phyloP scores from a whole-genome alignment of 2,888 invertebrate genomes.

The Eilema sororculum region DNA sequence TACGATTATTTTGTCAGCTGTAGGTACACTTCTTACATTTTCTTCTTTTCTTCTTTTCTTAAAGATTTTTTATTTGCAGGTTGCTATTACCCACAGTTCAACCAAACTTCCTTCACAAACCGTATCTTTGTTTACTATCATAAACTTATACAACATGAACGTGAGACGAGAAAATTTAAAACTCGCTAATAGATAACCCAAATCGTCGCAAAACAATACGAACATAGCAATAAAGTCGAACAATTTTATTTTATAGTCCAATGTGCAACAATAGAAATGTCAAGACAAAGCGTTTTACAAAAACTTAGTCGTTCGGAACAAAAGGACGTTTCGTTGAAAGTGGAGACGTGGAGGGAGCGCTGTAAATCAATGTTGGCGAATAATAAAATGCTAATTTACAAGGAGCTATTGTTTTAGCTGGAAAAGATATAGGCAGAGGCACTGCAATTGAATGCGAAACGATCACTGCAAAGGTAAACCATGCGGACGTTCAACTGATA shows the following conservation, averaged over 20 bases:
- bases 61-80: background rate
- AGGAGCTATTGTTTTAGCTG: conserved; percentile 45
- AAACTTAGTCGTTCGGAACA: conserved; percentile 75
- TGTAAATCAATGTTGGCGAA: conserved; percentile 75
- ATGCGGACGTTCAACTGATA: background rate
- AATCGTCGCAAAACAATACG: conserved; percentile 64
- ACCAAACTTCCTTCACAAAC: conserved; percentile 11
- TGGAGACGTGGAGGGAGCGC: conserved; percentile 60
- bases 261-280: conserved; percentile 71
- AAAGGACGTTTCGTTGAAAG: conserved; percentile 78
- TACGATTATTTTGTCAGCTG: background rate
- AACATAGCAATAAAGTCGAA: conserved; percentile 71
- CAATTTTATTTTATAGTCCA: conserved; percentile 76
- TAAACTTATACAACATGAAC: conserved; percentile 26
- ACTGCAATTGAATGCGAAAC: background rate
- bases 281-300: conserved; percentile 79
- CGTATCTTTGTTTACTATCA: conserved; percentile 8
- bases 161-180: conserved; percentile 36
- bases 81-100: background rate
- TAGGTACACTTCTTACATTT: background rate
- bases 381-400: conserved; percentile 66
- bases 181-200: conserved; percentile 54
- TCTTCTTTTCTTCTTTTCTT: too few species aligned
- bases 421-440: conserved; percentile 28
- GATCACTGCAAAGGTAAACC: background rate